phyloP scores from a whole-genome alignment of 92 coral and sea anemone genomes.

The Palythoa heliodiscus region DNA sequence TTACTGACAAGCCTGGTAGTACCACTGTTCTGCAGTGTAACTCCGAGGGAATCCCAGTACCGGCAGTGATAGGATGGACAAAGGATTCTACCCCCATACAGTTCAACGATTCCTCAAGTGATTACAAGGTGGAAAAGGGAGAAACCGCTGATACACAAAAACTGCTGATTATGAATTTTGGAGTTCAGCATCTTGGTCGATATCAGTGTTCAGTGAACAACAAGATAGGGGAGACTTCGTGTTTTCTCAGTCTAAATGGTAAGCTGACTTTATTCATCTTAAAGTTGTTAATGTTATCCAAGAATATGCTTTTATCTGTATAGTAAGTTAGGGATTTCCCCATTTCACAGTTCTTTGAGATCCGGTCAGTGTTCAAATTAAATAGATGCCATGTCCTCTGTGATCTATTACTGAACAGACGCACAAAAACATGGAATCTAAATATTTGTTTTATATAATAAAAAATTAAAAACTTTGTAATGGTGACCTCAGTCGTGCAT shows the following conservation, averaged over 20 bases:
- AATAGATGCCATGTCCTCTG: too few species aligned
- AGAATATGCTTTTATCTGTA: too few species aligned
- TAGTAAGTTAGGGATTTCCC: too few species aligned
- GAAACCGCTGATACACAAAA: conserved; percentile 44
- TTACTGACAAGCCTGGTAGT: conserved; percentile 51
- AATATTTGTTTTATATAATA: too few species aligned
- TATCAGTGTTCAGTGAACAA: conserved; percentile 68
- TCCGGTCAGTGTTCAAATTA: too few species aligned
- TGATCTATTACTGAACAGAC: too few species aligned
- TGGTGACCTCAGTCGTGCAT: too few species aligned
- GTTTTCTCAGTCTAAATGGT: conserved; percentile 63
- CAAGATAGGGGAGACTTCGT: conserved; percentile 36
- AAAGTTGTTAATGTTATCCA: neutral
- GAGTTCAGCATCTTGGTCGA: conserved; percentile 66
- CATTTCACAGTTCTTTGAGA: too few species aligned
- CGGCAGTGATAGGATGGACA: conserved; percentile 62
- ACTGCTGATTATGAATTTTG: conserved; percentile 61
- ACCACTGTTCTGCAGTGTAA: conserved; percentile 58
- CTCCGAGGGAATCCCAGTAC: conserved; percentile 78
- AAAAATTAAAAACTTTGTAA: too few species aligned
- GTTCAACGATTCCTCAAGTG: neutral
- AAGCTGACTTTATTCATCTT: neutral
- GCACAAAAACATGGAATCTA: too few species aligned
- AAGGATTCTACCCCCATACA: conserved; percentile 48
- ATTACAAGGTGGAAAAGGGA: conserved; percentile 47